A percentile compares a stretch with the other conserved stretches of the same genome.
phyloP scores from a whole-genome alignment of 2,888 invertebrate species.

The Cheilosia variabilis region DNA sequence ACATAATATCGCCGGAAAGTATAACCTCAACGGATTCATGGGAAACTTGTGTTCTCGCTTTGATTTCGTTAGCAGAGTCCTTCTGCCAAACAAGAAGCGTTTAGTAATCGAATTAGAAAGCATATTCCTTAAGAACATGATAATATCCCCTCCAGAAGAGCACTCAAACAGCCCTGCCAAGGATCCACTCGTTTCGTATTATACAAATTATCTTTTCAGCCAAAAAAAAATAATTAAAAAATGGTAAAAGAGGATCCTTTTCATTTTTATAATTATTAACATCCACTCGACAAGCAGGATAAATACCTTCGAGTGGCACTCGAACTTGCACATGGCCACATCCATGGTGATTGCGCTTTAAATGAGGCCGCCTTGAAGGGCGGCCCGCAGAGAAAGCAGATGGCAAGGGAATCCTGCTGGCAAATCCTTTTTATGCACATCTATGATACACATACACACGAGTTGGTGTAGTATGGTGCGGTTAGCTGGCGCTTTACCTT shows the following conservation, averaged over 20 bases:
- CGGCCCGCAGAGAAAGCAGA: not conserved
- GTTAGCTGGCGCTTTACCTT: constrained; percentile 4
- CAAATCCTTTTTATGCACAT: constrained; percentile 9
- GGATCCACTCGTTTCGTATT: not conserved
- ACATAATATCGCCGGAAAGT: too few species aligned
- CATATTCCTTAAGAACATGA: too few species aligned
- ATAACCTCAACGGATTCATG: not conserved
- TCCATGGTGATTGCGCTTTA: constrained; percentile 31
- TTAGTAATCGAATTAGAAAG: not conserved
- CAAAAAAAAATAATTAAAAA: not conserved
- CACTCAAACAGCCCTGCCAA: not conserved
- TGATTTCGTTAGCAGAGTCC: not conserved
- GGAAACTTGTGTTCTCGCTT: not conserved
- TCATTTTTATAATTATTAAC: constrained; percentile 44
- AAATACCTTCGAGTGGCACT: constrained; percentile 34
- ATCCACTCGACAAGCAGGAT: constrained; percentile 42
- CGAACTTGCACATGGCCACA: not conserved
- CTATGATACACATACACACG: constrained; percentile 5
- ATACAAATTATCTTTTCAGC: not conserved
- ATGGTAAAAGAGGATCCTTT: constrained; percentile 33
- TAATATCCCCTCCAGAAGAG: not conserved
- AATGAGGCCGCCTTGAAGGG: constrained; percentile 9
- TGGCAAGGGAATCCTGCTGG: not conserved
- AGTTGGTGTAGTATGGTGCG: not conserved
- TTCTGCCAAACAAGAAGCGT: not conserved